These are phyloP conservation scores for Doris montereyensis DNA, from an alignment of 2,888 invertebrate species.

Conservation along the genomic window DNA sequence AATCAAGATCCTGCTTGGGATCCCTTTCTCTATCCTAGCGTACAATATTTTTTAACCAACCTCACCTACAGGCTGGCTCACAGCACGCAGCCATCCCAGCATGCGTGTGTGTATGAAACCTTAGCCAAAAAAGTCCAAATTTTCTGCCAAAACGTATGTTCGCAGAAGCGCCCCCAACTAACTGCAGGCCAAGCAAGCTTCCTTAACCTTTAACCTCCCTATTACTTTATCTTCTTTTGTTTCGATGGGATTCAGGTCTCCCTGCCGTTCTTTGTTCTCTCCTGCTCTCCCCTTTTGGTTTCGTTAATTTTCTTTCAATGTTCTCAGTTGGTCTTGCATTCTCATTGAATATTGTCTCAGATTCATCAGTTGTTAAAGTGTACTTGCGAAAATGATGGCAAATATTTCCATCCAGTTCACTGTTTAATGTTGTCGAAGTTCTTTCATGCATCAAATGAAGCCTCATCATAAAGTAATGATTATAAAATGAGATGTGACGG, in stretches of 20 bases:
- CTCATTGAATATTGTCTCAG: no score
- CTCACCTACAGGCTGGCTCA: constrained; percentile 18
- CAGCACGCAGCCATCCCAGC: constrained; percentile 48
- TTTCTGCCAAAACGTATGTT: constrained; percentile 60
- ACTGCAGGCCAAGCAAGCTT: constrained; percentile 61
- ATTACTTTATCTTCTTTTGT: neutral
- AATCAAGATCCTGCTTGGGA: constrained; percentile 40
- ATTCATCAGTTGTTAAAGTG: no score
- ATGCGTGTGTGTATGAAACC: constrained; percentile 67
- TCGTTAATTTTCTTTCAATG: no score
- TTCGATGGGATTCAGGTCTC: neutral
- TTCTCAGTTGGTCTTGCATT: no score
- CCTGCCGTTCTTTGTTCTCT: constrained; percentile 21
- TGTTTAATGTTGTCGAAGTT: no score
- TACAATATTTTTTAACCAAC: constrained; percentile 38
- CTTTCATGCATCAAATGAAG: no score
- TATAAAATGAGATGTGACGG: no score
- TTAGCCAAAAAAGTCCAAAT: constrained; percentile 67
- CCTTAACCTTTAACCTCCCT: neutral
- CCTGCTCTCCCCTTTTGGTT: no score
- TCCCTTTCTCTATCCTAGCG: constrained; percentile 34
- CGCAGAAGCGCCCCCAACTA: constrained; percentile 63
- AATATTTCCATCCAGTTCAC: no score
- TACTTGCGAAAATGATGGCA: no score
- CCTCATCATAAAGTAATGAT: no score